These are phyloP conservation scores for Carcina quercana DNA, from an alignment of 2,888 invertebrate species.

Conservation along the genomic window DNA sequence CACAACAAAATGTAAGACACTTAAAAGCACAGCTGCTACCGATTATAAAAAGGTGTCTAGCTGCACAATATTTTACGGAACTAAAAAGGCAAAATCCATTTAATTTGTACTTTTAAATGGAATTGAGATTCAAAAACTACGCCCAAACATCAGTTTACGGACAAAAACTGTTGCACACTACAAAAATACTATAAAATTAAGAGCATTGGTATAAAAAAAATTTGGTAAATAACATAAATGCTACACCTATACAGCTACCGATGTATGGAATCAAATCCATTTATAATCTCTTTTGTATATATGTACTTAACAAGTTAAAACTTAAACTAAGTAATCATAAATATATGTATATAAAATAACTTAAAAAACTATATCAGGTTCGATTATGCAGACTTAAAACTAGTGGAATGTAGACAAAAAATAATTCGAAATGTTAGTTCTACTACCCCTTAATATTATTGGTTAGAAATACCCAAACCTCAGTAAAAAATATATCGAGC, in stretches of 20 bases:
- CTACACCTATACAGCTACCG: slow-evolving; percentile 62
- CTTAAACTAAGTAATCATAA: slow-evolving; percentile 27
- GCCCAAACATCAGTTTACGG: not conserved
- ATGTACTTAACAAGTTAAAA: slow-evolving; percentile 18
- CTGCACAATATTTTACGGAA: slow-evolving; percentile 8
- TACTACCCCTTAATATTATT: slow-evolving; percentile 55
- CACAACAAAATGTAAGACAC: too few species aligned
- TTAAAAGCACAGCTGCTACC: too few species aligned
- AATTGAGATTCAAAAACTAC: not conserved
- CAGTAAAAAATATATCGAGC: slow-evolving; percentile 39
- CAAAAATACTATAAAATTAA: slow-evolving; percentile 46
- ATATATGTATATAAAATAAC: slow-evolving; percentile 24
- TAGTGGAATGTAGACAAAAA: slow-evolving; percentile 59
- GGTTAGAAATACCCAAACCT: slow-evolving; percentile 68
- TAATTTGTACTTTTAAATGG: not conserved
- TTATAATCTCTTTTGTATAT: slow-evolving; percentile 54
- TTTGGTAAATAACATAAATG: slow-evolving; percentile 65
- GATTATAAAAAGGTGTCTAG: too few species aligned
- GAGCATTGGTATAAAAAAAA: slow-evolving; percentile 70
- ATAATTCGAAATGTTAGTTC: slow-evolving; percentile 55
- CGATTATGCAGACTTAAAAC: slow-evolving; percentile 55
- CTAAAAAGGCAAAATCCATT: slow-evolving; percentile 10
- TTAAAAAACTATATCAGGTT: slow-evolving; percentile 25
- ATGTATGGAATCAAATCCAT: slow-evolving; percentile 42
- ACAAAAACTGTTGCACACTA: slow-evolving; percentile 24